Evolutionary conservation across 2,888 invertebrate genomes (phyloP), one percentile per base, ranked within the genome.

Genomic region (Melanargia galathea): DNA sequence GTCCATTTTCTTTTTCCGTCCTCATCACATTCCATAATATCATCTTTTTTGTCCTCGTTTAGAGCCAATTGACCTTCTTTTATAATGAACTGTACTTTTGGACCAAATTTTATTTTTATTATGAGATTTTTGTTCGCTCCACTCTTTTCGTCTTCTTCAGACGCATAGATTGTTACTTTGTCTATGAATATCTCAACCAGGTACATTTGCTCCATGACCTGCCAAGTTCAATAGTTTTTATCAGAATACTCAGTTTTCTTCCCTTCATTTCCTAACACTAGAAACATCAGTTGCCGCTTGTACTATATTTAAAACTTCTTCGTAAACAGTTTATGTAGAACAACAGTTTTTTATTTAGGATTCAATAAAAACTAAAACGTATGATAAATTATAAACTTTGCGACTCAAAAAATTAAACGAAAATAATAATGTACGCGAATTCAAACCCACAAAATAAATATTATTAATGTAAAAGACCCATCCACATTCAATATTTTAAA

Each of bases 121-220:
- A 86, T 84, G 7, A 93, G 77, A 60, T 84, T 87, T 72, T 92
- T 89, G 68, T 86, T 83, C 4, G 81, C 82, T 61, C 81, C 82
- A 63, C 77, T 81, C 18, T 76, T 71, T 72, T 80, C 73, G 65
- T 85, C 77, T 66, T 79, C 75, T 26, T 79, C 76, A n/a, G 75
- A 63, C 69, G 76, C 71, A 75, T 82, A 83, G 81, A 92, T 75
- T 62, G 82, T 82, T 67, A 93, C 88, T 81, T 88, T 90, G 78
- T 92, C 90, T 73, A 93, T 80, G 73, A 93, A 86, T 78, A 93
- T 87, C 81, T 93, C 93, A 72, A 93, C 69, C 80, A 93, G 77
- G 84, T 91, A 93, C 75, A 93, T 80, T 86, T 92, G 91, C 83
- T 92, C 92, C 89, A 92, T 92, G 82, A 89, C 84, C 90, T 91